Base-by-base conservation (phyloP, 2,888 invertebrate species). In the Stenichneumon culpator region DNA sequence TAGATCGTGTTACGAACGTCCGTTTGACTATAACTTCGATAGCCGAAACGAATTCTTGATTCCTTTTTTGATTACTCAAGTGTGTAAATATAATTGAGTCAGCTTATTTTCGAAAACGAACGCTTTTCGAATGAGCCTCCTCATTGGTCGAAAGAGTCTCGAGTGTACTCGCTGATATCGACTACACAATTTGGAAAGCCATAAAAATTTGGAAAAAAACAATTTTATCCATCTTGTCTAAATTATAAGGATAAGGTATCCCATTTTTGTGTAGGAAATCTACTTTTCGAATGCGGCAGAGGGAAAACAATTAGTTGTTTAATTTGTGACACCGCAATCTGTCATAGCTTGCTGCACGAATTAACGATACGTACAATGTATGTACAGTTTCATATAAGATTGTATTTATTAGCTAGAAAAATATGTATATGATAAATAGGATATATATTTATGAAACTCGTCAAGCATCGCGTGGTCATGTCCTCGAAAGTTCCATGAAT, bases 321-420 rank as follows among this genome's bases (percentile, higher is more conserved):
- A 44, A 65, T 63, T 72, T 32, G n/a, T 70, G 0, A 70, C 52
- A 60, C 3, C 16, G 19, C 36, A 39, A 67, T 73, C 36, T 28
- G 74, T 57, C 63, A 75, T 54, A 70, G 44, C 78, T 79, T 82
- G 74, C 63, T 68, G 68, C 72, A 50, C 75, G 25, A 78, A 73
- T 73, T 52, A 16, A 57, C 16, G 68, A 50, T 78, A 52, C 50
- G 73, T 81, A 84, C 57, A 25, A 57, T 11, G 50, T 28, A 22
- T 81, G 77, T 73, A 77, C 28, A 68, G 72, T 78, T 72, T 67
- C 72, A 25, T 39, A 65, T 60, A 80, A 81, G 52, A 44, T 73
- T 81, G 60, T 78, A 78, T 78, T 80, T 80, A 86, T 79, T 84
- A 80, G 78, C 9, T 81, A 73, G 74, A 47, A 65, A 80, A 86